These are phyloP conservation scores for Musca vetustissima DNA, from an alignment of 1,140 invertebrate genomes.

Conservation along the genomic window DNA sequence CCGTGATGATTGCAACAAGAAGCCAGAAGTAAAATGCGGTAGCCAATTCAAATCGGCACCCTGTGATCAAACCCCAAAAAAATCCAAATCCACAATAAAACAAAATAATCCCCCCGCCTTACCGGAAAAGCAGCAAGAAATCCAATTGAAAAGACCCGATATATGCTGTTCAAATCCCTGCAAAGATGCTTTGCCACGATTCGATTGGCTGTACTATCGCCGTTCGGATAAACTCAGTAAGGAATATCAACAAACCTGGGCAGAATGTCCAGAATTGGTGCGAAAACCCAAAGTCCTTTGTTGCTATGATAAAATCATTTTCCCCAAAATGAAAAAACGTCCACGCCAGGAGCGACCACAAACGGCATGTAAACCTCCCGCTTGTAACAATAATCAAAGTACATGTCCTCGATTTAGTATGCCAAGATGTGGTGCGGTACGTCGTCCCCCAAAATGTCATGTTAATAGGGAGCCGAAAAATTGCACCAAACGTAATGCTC, in stretches of 20 bases:
- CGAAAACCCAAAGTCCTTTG: constrained; percentile 25
- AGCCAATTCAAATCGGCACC: not conserved
- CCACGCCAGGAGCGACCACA: constrained; percentile 13
- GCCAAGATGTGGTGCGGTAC: constrained; percentile 21
- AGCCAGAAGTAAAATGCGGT: not conserved
- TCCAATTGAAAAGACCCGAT: constrained; percentile 15
- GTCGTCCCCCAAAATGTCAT: constrained; percentile 27
- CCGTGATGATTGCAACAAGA: not conserved
- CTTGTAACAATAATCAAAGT: not conserved
- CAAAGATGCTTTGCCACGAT: constrained; percentile 30
- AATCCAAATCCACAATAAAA: not conserved
- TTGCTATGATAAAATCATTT: constrained; percentile 6
- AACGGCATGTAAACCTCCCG: not conserved
- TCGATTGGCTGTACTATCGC: constrained; percentile 33
- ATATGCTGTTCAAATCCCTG: constrained; percentile 20
- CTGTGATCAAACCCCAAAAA: not conserved
- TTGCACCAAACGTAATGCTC: constrained; percentile 31
- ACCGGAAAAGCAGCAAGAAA: not conserved
- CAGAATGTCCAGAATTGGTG: constrained; percentile 32
- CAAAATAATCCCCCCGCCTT: not conserved
- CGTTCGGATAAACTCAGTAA: constrained; percentile 28
- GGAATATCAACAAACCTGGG: constrained; percentile 34
- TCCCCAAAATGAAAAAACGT: constrained; percentile 3
- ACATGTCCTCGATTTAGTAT: constrained; percentile 26
- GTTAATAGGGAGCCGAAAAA: constrained; percentile 18